Conservation (phyloP, 2,888 invertebrate genomes). For the Cryptosula pallasiana region DNA sequence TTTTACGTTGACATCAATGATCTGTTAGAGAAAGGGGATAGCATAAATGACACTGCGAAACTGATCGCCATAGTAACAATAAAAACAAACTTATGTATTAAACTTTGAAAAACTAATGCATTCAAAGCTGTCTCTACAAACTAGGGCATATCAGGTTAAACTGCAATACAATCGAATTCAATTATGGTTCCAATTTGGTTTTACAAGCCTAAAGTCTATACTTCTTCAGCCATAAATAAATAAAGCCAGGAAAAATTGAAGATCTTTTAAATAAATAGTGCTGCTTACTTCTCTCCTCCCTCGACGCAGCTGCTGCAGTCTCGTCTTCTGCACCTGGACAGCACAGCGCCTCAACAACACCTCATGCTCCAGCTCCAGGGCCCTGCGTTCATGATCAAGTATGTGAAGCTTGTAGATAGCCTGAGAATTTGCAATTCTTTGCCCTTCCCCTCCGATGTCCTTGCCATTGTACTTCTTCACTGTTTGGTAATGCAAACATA, state of each 20-base stretch:
- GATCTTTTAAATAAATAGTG: background rate
- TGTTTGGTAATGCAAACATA: too few species aligned
- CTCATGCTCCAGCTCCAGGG: constrained; percentile 8
- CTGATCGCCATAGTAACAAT: too few species aligned
- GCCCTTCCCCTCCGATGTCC: background rate
- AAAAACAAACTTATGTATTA: background rate
- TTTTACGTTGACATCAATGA: background rate
- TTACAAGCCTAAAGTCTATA: too few species aligned
- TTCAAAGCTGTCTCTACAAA: too few species aligned
- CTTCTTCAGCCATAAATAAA: too few species aligned
- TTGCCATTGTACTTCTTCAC: background rate
- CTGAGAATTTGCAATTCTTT: background rate
- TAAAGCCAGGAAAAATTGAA: too few species aligned
- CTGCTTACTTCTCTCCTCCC: background rate
- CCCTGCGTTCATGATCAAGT: background rate
- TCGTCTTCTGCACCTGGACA: background rate
- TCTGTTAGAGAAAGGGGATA: too few species aligned
- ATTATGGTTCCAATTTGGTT: too few species aligned
- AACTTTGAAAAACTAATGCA: too few species aligned
- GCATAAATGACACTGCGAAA: too few species aligned
- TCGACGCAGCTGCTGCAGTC: background rate
- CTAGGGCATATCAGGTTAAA: too few species aligned
- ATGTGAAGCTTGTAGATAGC: background rate
- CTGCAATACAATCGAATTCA: too few species aligned
- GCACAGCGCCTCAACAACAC: background rate